These are phyloP conservation scores for Lasioglossum marginatum DNA, from an alignment of 2,888 invertebrate species.

Conservation along the genomic window DNA sequence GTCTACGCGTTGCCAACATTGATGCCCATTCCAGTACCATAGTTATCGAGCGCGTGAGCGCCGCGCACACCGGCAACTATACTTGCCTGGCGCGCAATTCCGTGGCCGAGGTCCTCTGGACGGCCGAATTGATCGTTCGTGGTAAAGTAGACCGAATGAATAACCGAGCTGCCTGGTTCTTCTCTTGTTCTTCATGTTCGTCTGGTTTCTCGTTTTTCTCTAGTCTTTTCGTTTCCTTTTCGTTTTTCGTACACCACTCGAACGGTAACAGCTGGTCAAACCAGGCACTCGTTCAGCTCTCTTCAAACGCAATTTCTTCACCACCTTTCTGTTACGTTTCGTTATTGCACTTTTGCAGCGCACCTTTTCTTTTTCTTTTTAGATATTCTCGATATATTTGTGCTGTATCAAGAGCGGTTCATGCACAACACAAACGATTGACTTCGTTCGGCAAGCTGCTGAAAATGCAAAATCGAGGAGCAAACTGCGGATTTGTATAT, in stretches of 20 bases:
- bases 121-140: slow-evolving; percentile 85
- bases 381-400: slow-evolving; percentile 25
- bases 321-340: slow-evolving; percentile 29
- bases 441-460: not conserved
- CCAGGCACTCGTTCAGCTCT: slow-evolving; percentile 28
- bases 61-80: slow-evolving; percentile 95
- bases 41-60: slow-evolving; percentile 94
- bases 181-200: not conserved
- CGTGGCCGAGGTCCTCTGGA: slow-evolving; percentile 87
- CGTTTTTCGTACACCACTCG: not conserved
- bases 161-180: slow-evolving; percentile 14
- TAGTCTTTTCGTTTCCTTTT: not conserved
- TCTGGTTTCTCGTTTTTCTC: not conserved
- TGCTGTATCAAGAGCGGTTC: not conserved
- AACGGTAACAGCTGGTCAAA: slow-evolving; percentile 30
- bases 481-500: not conserved
- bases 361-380: slow-evolving; percentile 56
- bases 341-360: slow-evolving; percentile 66
- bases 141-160: slow-evolving; percentile 80
- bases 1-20: slow-evolving; percentile 82
- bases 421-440: not conserved
- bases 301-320: slow-evolving; percentile 34
- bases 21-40: slow-evolving; percentile 95
- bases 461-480: not conserved
- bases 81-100: slow-evolving; percentile 96